These are phyloP conservation scores for Eufriesea mexicana DNA, from an alignment of 1,140 invertebrate genomes.

Conservation along the genomic window DNA sequence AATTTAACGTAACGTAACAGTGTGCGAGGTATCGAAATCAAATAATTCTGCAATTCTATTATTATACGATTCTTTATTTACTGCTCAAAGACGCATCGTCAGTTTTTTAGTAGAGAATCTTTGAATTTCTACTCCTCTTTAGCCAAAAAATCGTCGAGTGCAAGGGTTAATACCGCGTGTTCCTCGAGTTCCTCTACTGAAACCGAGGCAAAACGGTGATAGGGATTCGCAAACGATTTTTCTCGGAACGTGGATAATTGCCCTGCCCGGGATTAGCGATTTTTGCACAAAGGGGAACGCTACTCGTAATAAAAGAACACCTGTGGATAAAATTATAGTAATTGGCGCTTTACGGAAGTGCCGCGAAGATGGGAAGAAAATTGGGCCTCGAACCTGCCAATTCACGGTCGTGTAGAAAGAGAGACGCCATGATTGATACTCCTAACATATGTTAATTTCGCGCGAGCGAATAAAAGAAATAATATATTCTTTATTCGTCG, in stretches of 20 bases:
- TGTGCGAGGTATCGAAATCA: too few relatives aligned
- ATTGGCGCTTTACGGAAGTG: conserved; percentile 13
- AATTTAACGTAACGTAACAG: too few relatives aligned
- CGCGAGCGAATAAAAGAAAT: neutral
- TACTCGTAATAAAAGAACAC: conserved; percentile 21
- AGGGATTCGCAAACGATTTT: neutral
- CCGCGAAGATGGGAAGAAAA: neutral
- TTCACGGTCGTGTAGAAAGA: neutral
- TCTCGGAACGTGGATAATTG: conserved; percentile 3
- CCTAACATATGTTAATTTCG: conserved; percentile 2
- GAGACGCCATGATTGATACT: neutral
- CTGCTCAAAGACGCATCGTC: too few relatives aligned
- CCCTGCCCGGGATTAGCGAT: neutral
- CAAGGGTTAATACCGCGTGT: neutral
- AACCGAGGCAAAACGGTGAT: neutral
- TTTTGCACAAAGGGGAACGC: neutral
- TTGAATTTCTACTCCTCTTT: too few relatives aligned
- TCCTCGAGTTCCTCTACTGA: too few relatives aligned
- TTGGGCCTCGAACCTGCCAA: neutral
- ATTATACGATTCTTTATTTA: too few relatives aligned
- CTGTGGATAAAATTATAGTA: conserved; percentile 53
- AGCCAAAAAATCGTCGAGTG: too few relatives aligned
- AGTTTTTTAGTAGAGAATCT: too few relatives aligned
- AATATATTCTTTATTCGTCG: too few relatives aligned
- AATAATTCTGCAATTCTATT: too few relatives aligned